Percentiles rank a stretch among this genome's conserved stretches.
phyloP scores from a whole-genome alignment of 1,140 invertebrate species.

The Watersipora subatra region DNA sequence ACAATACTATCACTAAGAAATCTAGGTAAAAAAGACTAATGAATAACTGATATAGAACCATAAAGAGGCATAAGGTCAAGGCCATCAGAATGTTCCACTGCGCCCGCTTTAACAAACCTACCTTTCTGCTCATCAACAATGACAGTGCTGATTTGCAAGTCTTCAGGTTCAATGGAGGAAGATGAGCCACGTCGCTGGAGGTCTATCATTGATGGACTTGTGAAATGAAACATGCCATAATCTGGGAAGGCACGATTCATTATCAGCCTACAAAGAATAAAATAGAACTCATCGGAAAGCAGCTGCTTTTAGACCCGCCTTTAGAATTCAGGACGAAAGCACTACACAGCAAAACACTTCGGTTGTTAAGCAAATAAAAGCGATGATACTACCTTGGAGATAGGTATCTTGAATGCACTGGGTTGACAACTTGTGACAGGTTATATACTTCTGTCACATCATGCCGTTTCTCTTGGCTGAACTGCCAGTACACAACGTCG shows the following conservation, averaged over 20 bases:
- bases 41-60: too few relatives aligned
- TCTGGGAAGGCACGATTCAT: slow-evolving; percentile 24
- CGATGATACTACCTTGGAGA: too few relatives aligned
- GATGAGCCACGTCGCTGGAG: neutral
- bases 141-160: slow-evolving; percentile 15
- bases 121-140: slow-evolving; percentile 28
- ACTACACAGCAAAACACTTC: too few relatives aligned
- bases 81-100: too few relatives aligned
- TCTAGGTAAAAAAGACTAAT: too few relatives aligned
- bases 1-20: too few relatives aligned
- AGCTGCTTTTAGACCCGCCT: too few relatives aligned
- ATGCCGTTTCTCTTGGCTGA: slow-evolving; percentile 18
- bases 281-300: slow-evolving; percentile 1
- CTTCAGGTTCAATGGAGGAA: slow-evolving; percentile 2
- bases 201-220: slow-evolving; percentile 22
- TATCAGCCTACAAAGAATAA: slow-evolving; percentile 23
- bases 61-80: too few relatives aligned
- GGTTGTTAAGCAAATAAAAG: too few relatives aligned
- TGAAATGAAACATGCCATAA: slow-evolving; percentile 29
- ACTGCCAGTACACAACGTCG: slow-evolving; percentile 38
- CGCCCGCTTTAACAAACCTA: too few relatives aligned
- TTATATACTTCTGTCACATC: slow-evolving; percentile 23
- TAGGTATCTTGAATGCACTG: too few relatives aligned
- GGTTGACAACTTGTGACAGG: slow-evolving; percentile 22
- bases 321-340: too few relatives aligned